A percentile compares a stretch with the other conserved stretches of the same genome.
Evolutionary conservation across 2,797 vertebrate genomes (phyloP).

Genomic region (Ctenosaura bakeri): DNA sequence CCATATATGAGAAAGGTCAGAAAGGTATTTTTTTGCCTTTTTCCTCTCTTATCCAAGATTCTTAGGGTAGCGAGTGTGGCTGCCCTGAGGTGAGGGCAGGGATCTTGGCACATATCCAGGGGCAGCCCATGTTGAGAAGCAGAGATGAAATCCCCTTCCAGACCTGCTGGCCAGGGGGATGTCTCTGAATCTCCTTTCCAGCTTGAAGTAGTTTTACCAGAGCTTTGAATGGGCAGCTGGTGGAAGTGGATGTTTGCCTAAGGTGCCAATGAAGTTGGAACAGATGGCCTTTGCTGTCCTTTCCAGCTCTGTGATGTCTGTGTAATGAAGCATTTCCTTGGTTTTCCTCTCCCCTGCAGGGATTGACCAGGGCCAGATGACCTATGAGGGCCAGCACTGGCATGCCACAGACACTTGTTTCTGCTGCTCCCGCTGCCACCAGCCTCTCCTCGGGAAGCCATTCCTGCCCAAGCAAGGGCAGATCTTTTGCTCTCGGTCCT

Average conservation of each 20-base stretch:
- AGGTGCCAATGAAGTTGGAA: not conserved
- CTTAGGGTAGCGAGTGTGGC: no score
- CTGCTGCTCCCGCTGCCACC: constrained; percentile 87
- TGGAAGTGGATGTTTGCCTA: no score
- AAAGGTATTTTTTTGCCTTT: no score
- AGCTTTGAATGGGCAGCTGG: no score
- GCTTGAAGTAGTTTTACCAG: not conserved
- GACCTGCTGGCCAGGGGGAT: not conserved
- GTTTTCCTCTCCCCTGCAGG: constrained; percentile 74
- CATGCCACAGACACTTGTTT: constrained; percentile 90
- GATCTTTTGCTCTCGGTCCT: constrained; percentile 92
- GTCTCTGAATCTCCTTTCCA: not conserved
- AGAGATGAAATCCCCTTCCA: not conserved
- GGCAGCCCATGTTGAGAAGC: no score
- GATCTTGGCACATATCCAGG: no score
- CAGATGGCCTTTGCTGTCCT: not conserved
- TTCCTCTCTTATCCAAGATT: no score
- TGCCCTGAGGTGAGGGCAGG: no score
- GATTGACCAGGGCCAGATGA: constrained; percentile 94
- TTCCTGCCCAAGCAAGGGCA: constrained; percentile 90
- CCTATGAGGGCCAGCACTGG: constrained; percentile 93
- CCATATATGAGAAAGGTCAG: no score
- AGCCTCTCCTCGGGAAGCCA: constrained; percentile 87
- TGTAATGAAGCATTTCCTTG: not conserved
- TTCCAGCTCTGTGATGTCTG: not conserved